Conservation (phyloP, 2,888 invertebrate species). For the Apotomis capreana region DNA sequence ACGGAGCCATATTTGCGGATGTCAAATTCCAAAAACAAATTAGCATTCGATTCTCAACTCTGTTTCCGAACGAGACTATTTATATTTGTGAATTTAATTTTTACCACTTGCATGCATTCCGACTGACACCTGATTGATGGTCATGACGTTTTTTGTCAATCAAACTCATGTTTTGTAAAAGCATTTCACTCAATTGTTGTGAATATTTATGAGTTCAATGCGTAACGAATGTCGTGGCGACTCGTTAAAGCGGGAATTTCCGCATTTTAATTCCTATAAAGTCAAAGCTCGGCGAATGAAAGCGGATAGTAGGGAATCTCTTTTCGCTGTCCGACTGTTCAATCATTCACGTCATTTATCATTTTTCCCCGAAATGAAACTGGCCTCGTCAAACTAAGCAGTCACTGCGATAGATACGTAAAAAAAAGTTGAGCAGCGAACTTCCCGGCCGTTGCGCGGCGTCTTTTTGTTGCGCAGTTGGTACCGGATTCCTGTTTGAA, state of each 20-base stretch:
- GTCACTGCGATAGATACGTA: slow-evolving; percentile 67
- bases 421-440: slow-evolving; percentile 65
- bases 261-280: slow-evolving; percentile 71
- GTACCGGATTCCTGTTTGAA: slow-evolving; percentile 63
- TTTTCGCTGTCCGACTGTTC: slow-evolving; percentile 72
- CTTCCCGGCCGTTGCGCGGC: slow-evolving; percentile 63
- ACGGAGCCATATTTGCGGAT: slow-evolving; percentile 53
- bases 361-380: slow-evolving; percentile 74
- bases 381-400: slow-evolving; percentile 75
- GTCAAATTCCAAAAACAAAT: slow-evolving; percentile 56
- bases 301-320: slow-evolving; percentile 66
- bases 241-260: slow-evolving; percentile 66
- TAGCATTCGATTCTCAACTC: slow-evolving; percentile 52
- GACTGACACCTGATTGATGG: slow-evolving; percentile 72
- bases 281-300: slow-evolving; percentile 52
- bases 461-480: slow-evolving; percentile 77
- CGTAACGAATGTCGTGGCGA: slow-evolving; percentile 61
- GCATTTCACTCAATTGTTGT: slow-evolving; percentile 67
- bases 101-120: slow-evolving; percentile 59
- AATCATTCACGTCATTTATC: slow-evolving; percentile 81
- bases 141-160: slow-evolving; percentile 74
- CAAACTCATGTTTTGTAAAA: slow-evolving; percentile 70
- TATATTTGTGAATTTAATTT: slow-evolving; percentile 47
- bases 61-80: slow-evolving; percentile 42
- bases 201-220: slow-evolving; percentile 76